Base-by-base conservation (phyloP, 2,113 vertebrate species). In the Lynx canadensis region DNA sequence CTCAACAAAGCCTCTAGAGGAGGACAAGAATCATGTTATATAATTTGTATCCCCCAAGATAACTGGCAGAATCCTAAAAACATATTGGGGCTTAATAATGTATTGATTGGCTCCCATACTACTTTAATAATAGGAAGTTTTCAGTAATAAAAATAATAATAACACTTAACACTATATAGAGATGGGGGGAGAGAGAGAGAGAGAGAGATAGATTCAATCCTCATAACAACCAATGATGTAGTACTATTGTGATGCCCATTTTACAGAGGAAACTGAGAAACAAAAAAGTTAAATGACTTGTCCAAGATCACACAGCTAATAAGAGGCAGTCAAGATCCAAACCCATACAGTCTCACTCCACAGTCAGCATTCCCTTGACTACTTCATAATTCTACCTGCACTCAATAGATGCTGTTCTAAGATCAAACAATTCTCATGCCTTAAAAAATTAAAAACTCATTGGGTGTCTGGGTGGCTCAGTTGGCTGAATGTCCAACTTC, bases 51-150 rank as follows among this genome's bases (percentile, higher is more conserved):
- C 15, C 33, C 7, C 45, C 33, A 93, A 86, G 27, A 92, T 52
- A 92, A 78, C 10, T 79, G 12, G 12, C 48, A 96, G 60, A 73
- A 66, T 83, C 89, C 66, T 79, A 88, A 57, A 25, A 27, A 71
- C 3, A 89, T 68, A 71, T 55, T 48, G 88, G 71, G 48, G 8
- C 25, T 92, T 83, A 80, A 89, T 81, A 55, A 89, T 66, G 18
- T 80, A 18, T 41, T 89, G 73, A 94, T 7, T 91, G 57, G 83
- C 21, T 66, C 73, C 63, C 55, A 80, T 31, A 31, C 94, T 68
- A 88, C 25, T 83, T 93, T 89, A 95, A 96, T 31, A 90, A 16
- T 57, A 87, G 27, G n/a, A 97, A 78, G 13, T 65, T 69, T 95
- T 90, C 55, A 73, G 71, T 63, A 73, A 60, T 52, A 65, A 36